Evolutionary conservation across 2,888 invertebrate genomes (phyloP).

Genomic region (Oconnorella tubifera): DNA sequence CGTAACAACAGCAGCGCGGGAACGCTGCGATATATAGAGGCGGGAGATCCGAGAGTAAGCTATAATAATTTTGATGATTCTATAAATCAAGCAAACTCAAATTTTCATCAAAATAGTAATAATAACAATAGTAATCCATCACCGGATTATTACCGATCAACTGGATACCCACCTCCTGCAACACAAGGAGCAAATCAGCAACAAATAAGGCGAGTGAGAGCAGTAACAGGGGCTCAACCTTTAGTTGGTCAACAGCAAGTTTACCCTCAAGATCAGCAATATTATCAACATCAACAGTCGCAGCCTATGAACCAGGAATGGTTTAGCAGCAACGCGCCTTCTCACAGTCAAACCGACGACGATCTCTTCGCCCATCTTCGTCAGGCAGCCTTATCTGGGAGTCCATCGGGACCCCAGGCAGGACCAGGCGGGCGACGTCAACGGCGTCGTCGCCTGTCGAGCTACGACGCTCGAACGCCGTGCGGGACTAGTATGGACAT

Average conservation of each 20-base stretch:
- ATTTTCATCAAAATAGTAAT: not conserved
- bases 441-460: constrained; percentile 11
- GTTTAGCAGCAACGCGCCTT: constrained; percentile 19
- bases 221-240: no score
- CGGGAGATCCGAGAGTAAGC: not conserved
- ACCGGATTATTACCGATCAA: not conserved
- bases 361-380: constrained; percentile 9
- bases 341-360: constrained; percentile 24
- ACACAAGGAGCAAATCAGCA: no score
- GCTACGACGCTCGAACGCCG: constrained; percentile 5
- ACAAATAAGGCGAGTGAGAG: no score
- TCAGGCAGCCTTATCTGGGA: not conserved
- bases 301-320: constrained; percentile 18
- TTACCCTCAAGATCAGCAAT: not conserved
- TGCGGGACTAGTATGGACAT: constrained; percentile 8
- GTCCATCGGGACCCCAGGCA: not conserved
- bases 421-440: constrained; percentile 11
- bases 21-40: not conserved
- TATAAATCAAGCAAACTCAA: not conserved
- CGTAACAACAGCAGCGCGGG: not conserved
- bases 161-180: not conserved
- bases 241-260: not conserved
- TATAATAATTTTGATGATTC: not conserved
- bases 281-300: not conserved
- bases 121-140: not conserved